A percentile compares a stretch with the other conserved stretches of the same genome.
phyloP scores from a whole-genome alignment of 1,140 invertebrate species.

The Tetramorium parvispinum region DNA sequence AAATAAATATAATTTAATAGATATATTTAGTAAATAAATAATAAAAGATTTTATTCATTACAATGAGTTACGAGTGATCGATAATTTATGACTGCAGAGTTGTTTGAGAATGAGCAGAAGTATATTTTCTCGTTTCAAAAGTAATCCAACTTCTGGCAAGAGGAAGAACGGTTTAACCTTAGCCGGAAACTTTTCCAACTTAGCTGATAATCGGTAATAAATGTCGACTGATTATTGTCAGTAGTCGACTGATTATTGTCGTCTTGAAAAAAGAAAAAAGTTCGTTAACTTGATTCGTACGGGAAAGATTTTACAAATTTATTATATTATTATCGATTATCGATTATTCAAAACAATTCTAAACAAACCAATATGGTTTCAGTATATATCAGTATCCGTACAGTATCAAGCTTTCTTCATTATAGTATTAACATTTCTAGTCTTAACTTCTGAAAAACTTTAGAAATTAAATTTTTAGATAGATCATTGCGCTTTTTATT shows the following conservation, averaged over 20 bases:
- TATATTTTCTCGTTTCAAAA: constrained; percentile 34
- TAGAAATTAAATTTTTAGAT: background rate
- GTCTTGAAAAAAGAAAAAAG: background rate
- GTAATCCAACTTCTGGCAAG: constrained; percentile 21
- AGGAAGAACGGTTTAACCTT: background rate
- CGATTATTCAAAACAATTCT: constrained; percentile 4
- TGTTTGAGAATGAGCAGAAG: background rate
- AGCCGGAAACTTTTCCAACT: constrained; percentile 43
- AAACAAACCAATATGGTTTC: too few species aligned
- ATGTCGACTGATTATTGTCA: constrained; percentile 27
- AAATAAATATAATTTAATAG: background rate
- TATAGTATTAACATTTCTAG: background rate
- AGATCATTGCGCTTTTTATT: background rate
- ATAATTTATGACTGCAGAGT: background rate
- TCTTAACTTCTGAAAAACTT: background rate
- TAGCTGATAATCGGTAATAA: constrained; percentile 43
- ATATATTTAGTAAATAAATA: background rate
- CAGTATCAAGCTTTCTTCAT: background rate
- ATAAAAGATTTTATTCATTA: background rate
- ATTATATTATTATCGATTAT: background rate
- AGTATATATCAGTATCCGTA: too few species aligned
- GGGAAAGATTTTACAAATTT: background rate
- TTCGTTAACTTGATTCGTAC: background rate
- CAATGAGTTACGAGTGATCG: background rate
- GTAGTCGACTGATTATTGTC: background rate